Evolutionary conservation across 2,888 invertebrate genomes (phyloP), one percentile per base, ranked within the genome.

Genomic region (Lasius fuliginosus): DNA sequence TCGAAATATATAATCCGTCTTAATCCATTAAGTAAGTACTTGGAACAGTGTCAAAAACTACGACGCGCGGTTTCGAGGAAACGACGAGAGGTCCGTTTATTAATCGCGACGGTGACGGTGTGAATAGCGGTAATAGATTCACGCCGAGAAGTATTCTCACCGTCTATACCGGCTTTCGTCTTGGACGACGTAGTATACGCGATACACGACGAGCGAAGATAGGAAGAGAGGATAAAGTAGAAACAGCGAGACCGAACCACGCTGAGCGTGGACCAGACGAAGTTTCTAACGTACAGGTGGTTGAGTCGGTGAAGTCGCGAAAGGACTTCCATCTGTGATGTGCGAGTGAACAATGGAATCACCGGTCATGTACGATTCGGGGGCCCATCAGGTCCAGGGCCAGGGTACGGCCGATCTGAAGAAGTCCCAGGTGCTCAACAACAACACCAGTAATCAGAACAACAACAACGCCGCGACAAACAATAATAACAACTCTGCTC

Each of bases 281-380:
- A 46, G 33, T 68, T 65, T 23, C 23, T 49, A 12, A 46, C 58
- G 30, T 73, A 74, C 79, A 88, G 90, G 84, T 83, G 84, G 84
- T 84, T 69, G 86, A n/a, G n/a, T n/a, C 67, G 90, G 86, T 81
- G 82, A 73, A 83, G 40, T 82, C 76, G 76, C 64, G 69, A 75
- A 68, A 56, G 30, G 23, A 64, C 33, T 58, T 4, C 36, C 27
- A 9, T 85, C 79, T 93, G 94, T 94, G 92, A 94, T 94, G 94
- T 90, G 92, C 91, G 89, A 91, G 92, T 94, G 93, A 93, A 89
- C 87, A 85, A 98, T 98, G 97, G 97, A 97, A 96, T 98, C 98
- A 93, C 98, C 98, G 90, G 98, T 98, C 95, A 97, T 98, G 97
- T 98, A 98, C 96, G 98, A 98, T 95, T 96, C 96, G 94, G 96